Evolutionary conservation across 2,888 invertebrate genomes (phyloP).

Genomic region (Andrena fulva): DNA sequence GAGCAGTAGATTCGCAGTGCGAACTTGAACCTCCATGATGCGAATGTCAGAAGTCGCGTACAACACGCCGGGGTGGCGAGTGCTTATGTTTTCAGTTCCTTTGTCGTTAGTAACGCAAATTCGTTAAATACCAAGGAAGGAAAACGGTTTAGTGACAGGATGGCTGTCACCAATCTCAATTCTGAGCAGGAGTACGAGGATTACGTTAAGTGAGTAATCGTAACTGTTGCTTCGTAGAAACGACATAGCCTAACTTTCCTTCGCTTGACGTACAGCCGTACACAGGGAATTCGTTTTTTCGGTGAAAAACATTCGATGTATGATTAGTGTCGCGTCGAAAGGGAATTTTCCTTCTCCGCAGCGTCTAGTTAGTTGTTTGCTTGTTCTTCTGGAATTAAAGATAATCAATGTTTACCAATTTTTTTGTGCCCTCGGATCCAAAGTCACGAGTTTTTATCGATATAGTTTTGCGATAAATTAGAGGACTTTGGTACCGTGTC

Average conservation of each 20-base stretch:
- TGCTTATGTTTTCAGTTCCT: background rate
- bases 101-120: slow-evolving; percentile 9
- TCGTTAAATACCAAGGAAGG: slow-evolving; percentile 15
- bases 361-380: background rate
- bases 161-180: slow-evolving; percentile 86
- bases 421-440: background rate
- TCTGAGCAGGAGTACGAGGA: slow-evolving; percentile 86
- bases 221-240: background rate
- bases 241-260: slow-evolving; percentile 12
- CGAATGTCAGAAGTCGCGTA: slow-evolving; percentile 69
- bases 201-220: slow-evolving; percentile 82
- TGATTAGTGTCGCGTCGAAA: background rate
- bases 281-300: background rate
- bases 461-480: slow-evolving; percentile 21
- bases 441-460: slow-evolving; percentile 43
- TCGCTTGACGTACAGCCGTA: background rate
- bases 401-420: background rate
- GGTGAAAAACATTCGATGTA: background rate
- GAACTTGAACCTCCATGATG: slow-evolving; percentile 61
- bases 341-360: background rate
- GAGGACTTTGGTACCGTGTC: background rate
- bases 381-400: background rate
- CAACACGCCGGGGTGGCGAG: slow-evolving; percentile 46
- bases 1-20: background rate
- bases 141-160: slow-evolving; percentile 76